phyloP scores from a whole-genome alignment of 2,888 invertebrate genomes.

The Acronicta aceris region DNA sequence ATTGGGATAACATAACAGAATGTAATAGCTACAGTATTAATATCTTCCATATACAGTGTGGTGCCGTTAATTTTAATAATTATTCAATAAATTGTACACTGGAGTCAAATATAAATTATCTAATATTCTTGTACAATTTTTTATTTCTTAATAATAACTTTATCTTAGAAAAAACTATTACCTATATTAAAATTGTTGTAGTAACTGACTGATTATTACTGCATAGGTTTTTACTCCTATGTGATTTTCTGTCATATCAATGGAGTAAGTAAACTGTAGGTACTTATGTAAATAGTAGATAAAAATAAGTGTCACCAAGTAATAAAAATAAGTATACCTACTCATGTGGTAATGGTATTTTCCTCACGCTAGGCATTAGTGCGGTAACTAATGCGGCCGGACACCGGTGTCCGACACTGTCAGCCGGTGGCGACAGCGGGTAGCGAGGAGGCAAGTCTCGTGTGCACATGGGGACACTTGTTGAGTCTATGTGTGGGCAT shows the following conservation, averaged over 20 bases:
- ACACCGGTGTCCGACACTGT: conserved; percentile 52
- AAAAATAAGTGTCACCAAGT: too few species aligned
- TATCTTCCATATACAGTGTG: conserved; percentile 22
- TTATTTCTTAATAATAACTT: too few species aligned
- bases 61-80: conserved; percentile 28
- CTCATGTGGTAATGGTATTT: conserved; percentile 28
- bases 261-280: too few species aligned
- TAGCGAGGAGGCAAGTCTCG: conserved; percentile 38
- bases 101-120: conserved; percentile 3
- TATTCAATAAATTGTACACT: conserved; percentile 33
- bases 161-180: too few species aligned
- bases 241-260: too few species aligned
- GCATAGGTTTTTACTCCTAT: too few species aligned
- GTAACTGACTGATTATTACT: too few species aligned
- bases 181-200: too few species aligned
- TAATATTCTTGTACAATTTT: background rate
- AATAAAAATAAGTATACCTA: conserved; percentile 17
- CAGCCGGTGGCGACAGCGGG: conserved; percentile 30
- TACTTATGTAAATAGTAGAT: background rate
- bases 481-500: conserved; percentile 79
- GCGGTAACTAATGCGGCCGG: conserved; percentile 59
- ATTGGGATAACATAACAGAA: conserved; percentile 27
- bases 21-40: conserved; percentile 44
- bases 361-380: conserved; percentile 42
- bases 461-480: conserved; percentile 86